Base-by-base conservation (phyloP, 2,113 vertebrate species). In the Notothenia coriiceps region DNA sequence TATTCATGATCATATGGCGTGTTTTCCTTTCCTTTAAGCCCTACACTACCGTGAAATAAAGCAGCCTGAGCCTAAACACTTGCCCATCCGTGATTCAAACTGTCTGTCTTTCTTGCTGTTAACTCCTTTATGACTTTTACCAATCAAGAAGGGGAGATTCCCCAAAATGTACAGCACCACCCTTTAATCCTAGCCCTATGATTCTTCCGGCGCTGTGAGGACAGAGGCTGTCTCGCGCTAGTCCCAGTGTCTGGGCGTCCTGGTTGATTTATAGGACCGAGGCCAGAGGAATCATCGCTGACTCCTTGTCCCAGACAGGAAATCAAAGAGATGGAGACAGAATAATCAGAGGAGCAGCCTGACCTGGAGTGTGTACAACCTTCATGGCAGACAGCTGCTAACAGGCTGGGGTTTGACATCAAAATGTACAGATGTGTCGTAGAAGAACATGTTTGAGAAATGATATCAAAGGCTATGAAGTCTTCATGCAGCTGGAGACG, bases 131-230 rank as follows among this genome's bases (percentile, higher is more conserved):
- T 90, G 83, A 90, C 85, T 90, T 94, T 93, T 82, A 93, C 88
- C 13, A 89, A 85, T 68, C 43, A 55, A 47, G 47, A 14, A 50
- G 93, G 82, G 46, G 17, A 86, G 29, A 86, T 86, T 88, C 88
- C 87, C 81, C 82, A 75, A 89, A 90, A 91, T 96, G 95, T 95
- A 95, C 93, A 89, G 89, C 65, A 62, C 86, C 84, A 93, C 88
- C 91, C 94, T 91, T 96, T 95, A 94, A 94, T 92, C 93, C 80
- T 70, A 8, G 65, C 91, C 86, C 87, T 88, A 91, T 90, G 87
- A 90, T 85, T 82, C 77, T 91, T 71, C 84, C 85, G 83, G 88
- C 85, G 68, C 91, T 86, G 63, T 57, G 70, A 25, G 86, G 93
- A 93, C 87, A 82, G 72, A 55, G 66, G 66, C 49, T 80, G 86